A percentile compares a stretch with the other conserved stretches of the same genome.
Evolutionary conservation across 2,797 vertebrate species (phyloP).

Genomic region (Microctenopoma steveboyesi): DNA sequence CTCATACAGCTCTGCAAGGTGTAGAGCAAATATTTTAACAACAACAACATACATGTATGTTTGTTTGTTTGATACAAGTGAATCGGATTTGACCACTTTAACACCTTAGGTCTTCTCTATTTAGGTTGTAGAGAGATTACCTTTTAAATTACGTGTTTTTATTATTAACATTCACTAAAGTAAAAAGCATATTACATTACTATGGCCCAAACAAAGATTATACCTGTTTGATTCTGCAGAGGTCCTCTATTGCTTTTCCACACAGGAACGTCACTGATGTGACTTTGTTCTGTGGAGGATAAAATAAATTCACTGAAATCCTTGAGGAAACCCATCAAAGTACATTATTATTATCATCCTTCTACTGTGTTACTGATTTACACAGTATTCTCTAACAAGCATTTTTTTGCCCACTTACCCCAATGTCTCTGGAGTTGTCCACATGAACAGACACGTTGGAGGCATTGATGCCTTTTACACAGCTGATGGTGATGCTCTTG

Average conservation of each 20-base stretch:
- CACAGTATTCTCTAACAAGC: not conserved
- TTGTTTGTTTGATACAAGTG: conserved; percentile 7
- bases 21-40: not conserved
- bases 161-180: not conserved
- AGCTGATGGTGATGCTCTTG: conserved; percentile 98
- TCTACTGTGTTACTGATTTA: not conserved
- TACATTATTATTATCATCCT: not conserved
- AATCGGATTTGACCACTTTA: not conserved
- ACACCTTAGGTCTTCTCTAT: too few species aligned
- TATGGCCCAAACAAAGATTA: not conserved
- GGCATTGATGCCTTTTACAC: conserved; percentile 95
- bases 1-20: not conserved
- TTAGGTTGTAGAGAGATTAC: too few species aligned
- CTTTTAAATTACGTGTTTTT: too few species aligned
- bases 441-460: conserved; percentile 95
- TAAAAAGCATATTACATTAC: not conserved
- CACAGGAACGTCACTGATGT: conserved; percentile 98
- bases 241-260: conserved; percentile 96
- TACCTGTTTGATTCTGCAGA: conserved; percentile 99
- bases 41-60: not conserved
- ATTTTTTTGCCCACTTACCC: conserved; percentile 82
- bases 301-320: not conserved
- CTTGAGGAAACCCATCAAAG: not conserved
- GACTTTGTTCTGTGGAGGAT: conserved; percentile 92
- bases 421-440: conserved; percentile 98